Base-by-base conservation (phyloP, 2,113 vertebrate genomes). In the Hippocampus zosterae region DNA sequence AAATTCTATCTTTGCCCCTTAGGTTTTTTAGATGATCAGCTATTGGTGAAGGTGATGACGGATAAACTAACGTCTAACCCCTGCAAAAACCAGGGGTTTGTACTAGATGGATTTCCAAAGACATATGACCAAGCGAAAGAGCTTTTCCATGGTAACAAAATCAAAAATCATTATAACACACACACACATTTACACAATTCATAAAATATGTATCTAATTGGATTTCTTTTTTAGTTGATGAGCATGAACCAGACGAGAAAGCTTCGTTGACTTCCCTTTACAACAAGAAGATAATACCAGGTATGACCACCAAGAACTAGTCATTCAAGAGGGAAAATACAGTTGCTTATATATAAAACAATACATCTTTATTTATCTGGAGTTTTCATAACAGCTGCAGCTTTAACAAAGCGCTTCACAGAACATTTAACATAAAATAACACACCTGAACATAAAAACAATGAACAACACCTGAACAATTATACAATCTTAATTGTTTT, bases 81-180 rank as follows among this genome's bases (percentile, higher is more conserved):
- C 3, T 99, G 96, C 80, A 94, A 78, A 67, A 98, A 98, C 80
- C 97, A 98, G 74, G 96, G 96, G 1, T 99, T 94, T 73, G 85
- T 98, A 77, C 88, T 98, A 67, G 96, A 98, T 65, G 94, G 91
- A 2, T 96, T 93, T 67, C 97, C 97, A 0, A 90, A 93, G 80
- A 95, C 92, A 21, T 94, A 93, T 1, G 88, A 93, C 5, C 93
- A 96, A 80, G 96, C 96, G 11, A 92, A 88, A 73, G 91, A 92
- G 16, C 87, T 98, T 15, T 98, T 98, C 78, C 83, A 8, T 40
- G 81, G 96, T 98, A 84, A 91, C 92, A 44, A 40, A 3, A 0
- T 6, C 18, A 50, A 52, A 33, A 3, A 37, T 33, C 12, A 46
- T 19, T 50, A 10, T 8, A 11, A 2, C 23, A 66, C 10, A 66